Percentiles rank a stretch among this genome's conserved stretches.
Evolutionary conservation across 2,113 vertebrate species (phyloP).

Genomic region (Rhipidura dahli): DNA sequence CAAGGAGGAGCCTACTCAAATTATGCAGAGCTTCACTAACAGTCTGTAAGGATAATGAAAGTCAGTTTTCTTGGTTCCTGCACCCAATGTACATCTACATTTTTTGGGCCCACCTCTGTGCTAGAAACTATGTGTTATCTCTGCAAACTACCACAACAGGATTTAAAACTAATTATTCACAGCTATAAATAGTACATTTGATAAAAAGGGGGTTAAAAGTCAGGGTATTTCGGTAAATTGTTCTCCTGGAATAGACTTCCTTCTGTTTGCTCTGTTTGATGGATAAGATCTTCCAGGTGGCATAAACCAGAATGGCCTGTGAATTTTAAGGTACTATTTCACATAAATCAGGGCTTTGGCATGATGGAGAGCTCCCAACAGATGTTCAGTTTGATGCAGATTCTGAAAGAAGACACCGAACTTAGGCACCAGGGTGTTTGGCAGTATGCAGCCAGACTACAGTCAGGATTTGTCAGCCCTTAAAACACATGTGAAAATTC

Average conservation of each 20-base stretch:
- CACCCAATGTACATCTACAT: rapidly evolving
- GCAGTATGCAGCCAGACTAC: background rate
- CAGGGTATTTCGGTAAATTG: background rate
- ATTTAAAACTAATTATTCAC: background rate
- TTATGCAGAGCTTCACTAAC: background rate
- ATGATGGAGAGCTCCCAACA: background rate
- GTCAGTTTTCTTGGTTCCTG: background rate
- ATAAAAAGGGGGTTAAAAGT: background rate
- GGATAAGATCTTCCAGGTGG: background rate
- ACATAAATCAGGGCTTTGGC: background rate
- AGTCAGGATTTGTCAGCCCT: background rate
- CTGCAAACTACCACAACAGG: background rate
- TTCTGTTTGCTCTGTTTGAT: background rate
- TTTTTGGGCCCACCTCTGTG: background rate
- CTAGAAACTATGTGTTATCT: background rate
- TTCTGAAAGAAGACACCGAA: background rate
- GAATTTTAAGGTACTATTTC: background rate
- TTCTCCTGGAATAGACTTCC: background rate
- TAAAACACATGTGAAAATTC: background rate
- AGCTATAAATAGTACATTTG: background rate
- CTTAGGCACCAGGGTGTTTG: background rate
- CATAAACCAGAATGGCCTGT: background rate
- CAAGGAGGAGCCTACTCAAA: background rate
- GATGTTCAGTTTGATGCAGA: background rate
- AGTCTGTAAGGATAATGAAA: background rate